phyloP scores from a whole-genome alignment of 2,888 invertebrate genomes.

The Thalpophila matura region DNA sequence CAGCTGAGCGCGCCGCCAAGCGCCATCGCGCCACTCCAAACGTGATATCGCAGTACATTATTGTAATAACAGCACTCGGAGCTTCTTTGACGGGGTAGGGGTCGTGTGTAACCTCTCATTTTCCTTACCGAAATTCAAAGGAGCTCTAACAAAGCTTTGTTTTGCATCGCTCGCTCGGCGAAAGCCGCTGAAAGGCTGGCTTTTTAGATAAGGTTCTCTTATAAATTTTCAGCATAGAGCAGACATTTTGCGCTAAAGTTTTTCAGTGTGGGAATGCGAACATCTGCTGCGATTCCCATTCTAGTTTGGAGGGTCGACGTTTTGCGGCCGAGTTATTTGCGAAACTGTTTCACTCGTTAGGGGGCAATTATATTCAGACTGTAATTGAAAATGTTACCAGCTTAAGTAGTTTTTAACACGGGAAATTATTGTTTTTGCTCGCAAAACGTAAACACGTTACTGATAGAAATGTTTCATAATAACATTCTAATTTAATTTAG shows the following conservation, averaged over 20 bases:
- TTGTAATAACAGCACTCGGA: slow-evolving; percentile 87
- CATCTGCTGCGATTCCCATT: slow-evolving; percentile 83
- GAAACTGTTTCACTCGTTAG: slow-evolving; percentile 76
- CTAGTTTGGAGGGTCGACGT: slow-evolving; percentile 79
- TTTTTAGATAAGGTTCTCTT: slow-evolving; percentile 89
- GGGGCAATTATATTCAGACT: slow-evolving; percentile 72
- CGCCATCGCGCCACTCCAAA: slow-evolving; percentile 71
- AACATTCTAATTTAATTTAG: slow-evolving; percentile 29
- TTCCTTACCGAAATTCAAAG: slow-evolving; percentile 90
- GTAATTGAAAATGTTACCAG: slow-evolving; percentile 71
- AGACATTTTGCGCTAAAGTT: slow-evolving; percentile 83
- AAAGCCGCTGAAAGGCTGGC: slow-evolving; percentile 88
- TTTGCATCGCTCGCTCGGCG: slow-evolving; percentile 87
- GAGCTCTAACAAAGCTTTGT: slow-evolving; percentile 89
- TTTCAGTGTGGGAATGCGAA: slow-evolving; percentile 83
- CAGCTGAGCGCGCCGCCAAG: slow-evolving; percentile 70
- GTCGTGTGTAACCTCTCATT: slow-evolving; percentile 89
- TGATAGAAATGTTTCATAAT: slow-evolving; percentile 29
- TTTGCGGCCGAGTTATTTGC: slow-evolving; percentile 76
- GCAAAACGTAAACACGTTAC: slow-evolving; percentile 14
- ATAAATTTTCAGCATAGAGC: slow-evolving; percentile 85
- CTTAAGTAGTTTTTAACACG: slow-evolving; percentile 67
- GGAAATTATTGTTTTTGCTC: slow-evolving; percentile 51
- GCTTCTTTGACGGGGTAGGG: slow-evolving; percentile 84
- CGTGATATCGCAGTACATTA: slow-evolving; percentile 86